Evolutionary conservation across 2,888 invertebrate genomes (phyloP).

Genomic region (Drosophila aldrichi): DNA sequence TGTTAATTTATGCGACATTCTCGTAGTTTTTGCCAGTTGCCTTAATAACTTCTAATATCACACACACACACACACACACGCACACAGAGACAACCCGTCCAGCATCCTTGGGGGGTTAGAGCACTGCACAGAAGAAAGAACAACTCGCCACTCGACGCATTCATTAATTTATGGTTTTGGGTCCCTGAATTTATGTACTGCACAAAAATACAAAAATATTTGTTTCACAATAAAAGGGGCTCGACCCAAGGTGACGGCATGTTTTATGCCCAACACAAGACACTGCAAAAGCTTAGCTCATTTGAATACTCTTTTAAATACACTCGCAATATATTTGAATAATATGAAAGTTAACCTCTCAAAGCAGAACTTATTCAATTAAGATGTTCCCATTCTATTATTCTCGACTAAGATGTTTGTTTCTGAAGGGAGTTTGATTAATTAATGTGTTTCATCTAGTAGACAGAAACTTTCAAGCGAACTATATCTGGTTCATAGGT

Average conservation of each 20-base stretch:
- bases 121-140: constrained; percentile 14
- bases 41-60: constrained; percentile 75
- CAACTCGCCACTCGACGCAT: constrained; percentile 60
- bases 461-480: rapidly evolving
- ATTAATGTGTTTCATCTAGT: neutral
- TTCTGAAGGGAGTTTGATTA: neutral
- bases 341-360: neutral
- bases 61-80: neutral
- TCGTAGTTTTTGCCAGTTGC: constrained; percentile 66
- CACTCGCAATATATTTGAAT: neutral
- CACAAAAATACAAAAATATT: constrained; percentile 62
- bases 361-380: neutral
- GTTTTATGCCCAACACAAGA: neutral
- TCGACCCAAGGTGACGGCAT: constrained; percentile 49
- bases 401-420: neutral
- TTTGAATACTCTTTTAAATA: constrained; percentile 1
- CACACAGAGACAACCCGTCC: neutral
- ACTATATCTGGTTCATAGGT: neutral
- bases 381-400: neutral
- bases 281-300: neutral
- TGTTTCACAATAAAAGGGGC: constrained; percentile 48
- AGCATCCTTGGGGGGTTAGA: constrained; percentile 46
- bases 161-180: constrained; percentile 78
- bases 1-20: constrained; percentile 76
- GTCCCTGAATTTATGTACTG: constrained; percentile 67